Conservation (phyloP, 2,113 vertebrate species). For the Rhynchomys soricoides region DNA sequence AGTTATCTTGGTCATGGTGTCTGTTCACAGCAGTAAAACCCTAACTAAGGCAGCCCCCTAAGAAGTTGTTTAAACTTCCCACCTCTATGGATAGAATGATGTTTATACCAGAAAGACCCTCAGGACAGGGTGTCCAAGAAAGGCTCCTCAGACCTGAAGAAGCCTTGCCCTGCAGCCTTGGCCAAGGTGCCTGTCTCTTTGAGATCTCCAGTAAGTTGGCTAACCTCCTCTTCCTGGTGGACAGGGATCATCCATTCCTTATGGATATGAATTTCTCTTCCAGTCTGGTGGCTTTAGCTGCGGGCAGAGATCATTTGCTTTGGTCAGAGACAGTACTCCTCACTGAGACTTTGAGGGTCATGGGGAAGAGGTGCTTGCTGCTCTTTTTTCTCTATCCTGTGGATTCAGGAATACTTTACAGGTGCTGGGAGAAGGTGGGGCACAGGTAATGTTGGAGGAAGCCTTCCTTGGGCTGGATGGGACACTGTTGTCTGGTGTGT, state of each 20-base stretch:
- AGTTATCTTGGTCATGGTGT: too few relatives aligned
- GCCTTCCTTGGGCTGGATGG: too few relatives aligned
- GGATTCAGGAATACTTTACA: background rate
- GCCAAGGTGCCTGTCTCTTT: too few relatives aligned
- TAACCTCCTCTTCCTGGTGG: background rate
- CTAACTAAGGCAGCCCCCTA: too few relatives aligned
- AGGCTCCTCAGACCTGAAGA: background rate
- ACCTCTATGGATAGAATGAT: too few relatives aligned
- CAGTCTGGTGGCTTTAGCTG: too few relatives aligned
- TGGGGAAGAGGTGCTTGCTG: background rate
- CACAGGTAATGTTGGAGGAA: background rate
- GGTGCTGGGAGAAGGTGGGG: fast-evolving
- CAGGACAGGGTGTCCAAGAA: background rate
- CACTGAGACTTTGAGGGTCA: background rate
- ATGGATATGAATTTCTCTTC: background rate
- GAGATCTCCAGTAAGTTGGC: background rate
- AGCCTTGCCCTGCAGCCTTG: background rate
- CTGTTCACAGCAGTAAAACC: too few relatives aligned
- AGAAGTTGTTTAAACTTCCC: background rate
- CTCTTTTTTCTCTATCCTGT: background rate
- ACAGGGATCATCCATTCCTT: background rate
- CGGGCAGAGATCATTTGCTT: background rate
- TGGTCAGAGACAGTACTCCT: background rate
- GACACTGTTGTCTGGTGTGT: background rate
- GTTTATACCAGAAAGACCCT: background rate